Evolutionary conservation across 53 echinoderm and acorn worm genomes (phyloP), one percentile per base, ranked within the genome.

Genomic region (Holothuria scabra): DNA sequence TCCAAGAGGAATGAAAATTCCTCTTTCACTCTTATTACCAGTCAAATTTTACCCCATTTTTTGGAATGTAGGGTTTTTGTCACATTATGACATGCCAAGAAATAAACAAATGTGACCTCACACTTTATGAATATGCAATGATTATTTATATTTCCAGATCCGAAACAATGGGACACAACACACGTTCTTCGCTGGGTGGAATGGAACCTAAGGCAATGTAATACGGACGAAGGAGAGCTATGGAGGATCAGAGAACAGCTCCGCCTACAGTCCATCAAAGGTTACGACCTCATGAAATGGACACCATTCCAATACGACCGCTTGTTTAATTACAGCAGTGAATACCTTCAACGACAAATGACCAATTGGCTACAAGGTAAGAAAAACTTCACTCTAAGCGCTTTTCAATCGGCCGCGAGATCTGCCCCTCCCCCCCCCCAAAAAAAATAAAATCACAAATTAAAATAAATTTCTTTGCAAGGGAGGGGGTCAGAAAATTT

Each of bases 111-210:
- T 16, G 18, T 52, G 14, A 52, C 8, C 3, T 52, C 52, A 52
- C 52, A 16, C 18, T 8, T 52, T 52, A 52, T 52, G 52, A 18
- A 16, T 12, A 52, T 52, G 16, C 18, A 9, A 52, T 18, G 0
- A 52, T 52, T 52, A 3, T 44, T 52, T 16, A 14, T 16, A 35
- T 6, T 71, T 71, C 60, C 61, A 90, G 90, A 90, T 90, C 90
- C 90, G 1, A 81, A 64, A 13, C 82, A 81, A 2, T 90, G 90
- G 90, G 86, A 86, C 44, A 74, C 66, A 10, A 60, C 69, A 31
- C 69, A 90, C 62, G 72, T 90, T n/a, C 81, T 82, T 62, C 48
- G 80, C 4, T 90, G 90, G 90, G 32, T 90, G 19, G 46, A 76
- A 49, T 88, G 89, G 89, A 76, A 46, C 21, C 52, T 76, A 5